Evolutionary conservation across 2,113 vertebrate genomes (phyloP).

Genomic region (Podarcis raffonei): DNA sequence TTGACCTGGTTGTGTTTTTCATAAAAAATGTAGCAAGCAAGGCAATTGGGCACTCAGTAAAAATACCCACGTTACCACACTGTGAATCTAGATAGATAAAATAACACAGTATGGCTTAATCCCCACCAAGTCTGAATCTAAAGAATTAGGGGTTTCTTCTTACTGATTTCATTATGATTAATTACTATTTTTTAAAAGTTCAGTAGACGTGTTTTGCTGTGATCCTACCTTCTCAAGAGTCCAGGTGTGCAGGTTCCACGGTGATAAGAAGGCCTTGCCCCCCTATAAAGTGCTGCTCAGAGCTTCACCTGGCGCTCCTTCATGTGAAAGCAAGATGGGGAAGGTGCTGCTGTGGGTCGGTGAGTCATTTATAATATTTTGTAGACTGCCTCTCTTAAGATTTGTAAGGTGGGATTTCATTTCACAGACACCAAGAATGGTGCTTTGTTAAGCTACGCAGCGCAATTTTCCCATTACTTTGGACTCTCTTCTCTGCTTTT

Average conservation of each 20-base stretch:
- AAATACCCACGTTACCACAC: neutral
- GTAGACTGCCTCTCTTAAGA: neutral
- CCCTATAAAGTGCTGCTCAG: slow-evolving; percentile 9
- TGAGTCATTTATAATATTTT: slow-evolving; percentile 29
- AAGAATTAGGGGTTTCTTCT: neutral
- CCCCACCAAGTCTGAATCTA: neutral
- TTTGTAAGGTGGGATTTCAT: neutral
- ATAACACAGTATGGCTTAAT: neutral
- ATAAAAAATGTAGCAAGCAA: too few relatives aligned
- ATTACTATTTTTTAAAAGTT: neutral
- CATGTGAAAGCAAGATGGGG: slow-evolving; percentile 21
- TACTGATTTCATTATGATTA: neutral
- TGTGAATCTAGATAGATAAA: neutral
- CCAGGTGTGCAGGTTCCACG: slow-evolving; percentile 20
- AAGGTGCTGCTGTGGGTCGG: slow-evolving; percentile 45
- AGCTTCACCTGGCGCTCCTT: neutral
- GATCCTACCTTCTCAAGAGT: neutral
- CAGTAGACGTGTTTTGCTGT: too few relatives aligned
- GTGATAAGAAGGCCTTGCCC: slow-evolving; percentile 17
- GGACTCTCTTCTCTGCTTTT: neutral
- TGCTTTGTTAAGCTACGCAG: neutral
- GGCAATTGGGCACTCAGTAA: too few relatives aligned
- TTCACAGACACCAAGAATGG: neutral
- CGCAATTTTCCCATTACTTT: neutral
- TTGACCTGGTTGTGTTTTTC: neutral